A percentile compares a stretch with the other conserved stretches of the same genome.
These are phyloP conservation scores for Drosophila monieri DNA, from an alignment of 2,888 invertebrate species.

Conservation along the genomic window DNA sequence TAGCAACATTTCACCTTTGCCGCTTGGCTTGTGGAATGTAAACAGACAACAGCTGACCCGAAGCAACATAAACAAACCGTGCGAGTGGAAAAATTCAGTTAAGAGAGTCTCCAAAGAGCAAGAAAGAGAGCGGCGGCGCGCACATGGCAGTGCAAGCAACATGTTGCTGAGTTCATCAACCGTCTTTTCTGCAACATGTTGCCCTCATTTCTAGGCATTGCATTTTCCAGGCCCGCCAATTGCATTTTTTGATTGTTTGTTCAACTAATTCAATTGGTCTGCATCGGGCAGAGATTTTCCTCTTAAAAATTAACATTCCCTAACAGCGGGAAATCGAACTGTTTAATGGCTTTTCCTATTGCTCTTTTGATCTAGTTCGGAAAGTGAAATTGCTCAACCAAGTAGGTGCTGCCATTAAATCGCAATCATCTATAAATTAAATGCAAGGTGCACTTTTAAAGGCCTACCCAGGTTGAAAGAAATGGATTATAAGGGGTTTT, in stretches of 20 bases:
- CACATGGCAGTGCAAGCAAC: conserved; percentile 33
- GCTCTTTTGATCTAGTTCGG: conserved; percentile 16
- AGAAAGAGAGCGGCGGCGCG: conserved; percentile 23
- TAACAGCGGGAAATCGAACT: conserved; percentile 16
- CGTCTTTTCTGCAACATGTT: background rate
- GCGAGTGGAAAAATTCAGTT: conserved; percentile 1
- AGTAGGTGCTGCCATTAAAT: conserved; percentile 29
- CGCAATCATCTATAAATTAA: conserved; percentile 14
- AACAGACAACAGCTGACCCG: conserved; percentile 47
- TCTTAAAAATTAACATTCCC: conserved; percentile 13
- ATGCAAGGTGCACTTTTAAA: background rate
- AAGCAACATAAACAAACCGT: conserved; percentile 38
- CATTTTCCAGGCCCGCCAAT: conserved; percentile 10
- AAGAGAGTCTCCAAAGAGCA: conserved; percentile 6
- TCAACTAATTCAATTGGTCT: conserved; percentile 35
- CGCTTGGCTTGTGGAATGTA: conserved; percentile 35
- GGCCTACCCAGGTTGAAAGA: background rate
- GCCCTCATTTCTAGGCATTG: background rate
- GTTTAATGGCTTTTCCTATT: conserved; percentile 9
- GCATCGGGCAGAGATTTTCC: conserved; percentile 15
- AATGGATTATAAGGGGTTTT: background rate
- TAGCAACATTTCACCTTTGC: conserved; percentile 38
- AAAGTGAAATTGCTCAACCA: background rate
- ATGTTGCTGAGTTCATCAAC: background rate
- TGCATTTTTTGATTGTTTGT: conserved; percentile 44